A percentile compares a stretch with the other conserved stretches of the same genome.
Conservation (phyloP, 2,113 vertebrate species). For the Stomatorhinus ivindoensis region DNA sequence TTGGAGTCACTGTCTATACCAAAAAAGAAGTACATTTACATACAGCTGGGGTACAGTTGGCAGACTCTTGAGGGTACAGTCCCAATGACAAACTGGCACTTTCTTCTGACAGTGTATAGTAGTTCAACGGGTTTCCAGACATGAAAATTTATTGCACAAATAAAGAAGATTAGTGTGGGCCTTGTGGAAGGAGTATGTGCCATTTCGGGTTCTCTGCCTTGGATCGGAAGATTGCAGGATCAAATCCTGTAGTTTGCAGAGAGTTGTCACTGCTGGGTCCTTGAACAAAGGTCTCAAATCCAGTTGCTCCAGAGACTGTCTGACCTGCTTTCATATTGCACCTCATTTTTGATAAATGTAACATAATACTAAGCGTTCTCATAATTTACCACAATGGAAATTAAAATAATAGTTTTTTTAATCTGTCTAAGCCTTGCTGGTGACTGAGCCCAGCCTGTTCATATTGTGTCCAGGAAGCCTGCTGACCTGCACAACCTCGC, state of each 20-base stretch:
- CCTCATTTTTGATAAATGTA: neutral
- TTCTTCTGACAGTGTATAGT: neutral
- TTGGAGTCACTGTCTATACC: no score
- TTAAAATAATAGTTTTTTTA: no score
- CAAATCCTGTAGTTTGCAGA: neutral
- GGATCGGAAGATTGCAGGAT: neutral
- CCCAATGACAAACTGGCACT: no score
- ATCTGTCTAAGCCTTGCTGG: neutral
- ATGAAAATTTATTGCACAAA: neutral
- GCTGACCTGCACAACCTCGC: slow-evolving; percentile 93
- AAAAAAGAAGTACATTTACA: no score
- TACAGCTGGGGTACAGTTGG: no score
- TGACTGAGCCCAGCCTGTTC: neutral
- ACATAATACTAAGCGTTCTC: neutral
- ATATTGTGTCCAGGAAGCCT: slow-evolving; percentile 72
- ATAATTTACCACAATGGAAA: neutral
- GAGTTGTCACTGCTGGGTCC: neutral
- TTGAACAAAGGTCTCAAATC: neutral
- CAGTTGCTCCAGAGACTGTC: neutral
- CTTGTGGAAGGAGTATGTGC: neutral
- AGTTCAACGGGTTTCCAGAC: neutral
- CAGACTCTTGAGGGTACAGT: no score
- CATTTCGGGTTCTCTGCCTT: neutral
- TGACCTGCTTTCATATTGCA: neutral
- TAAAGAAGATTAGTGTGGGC: neutral